Evolutionary conservation across 2,797 vertebrate species (phyloP).

Genomic region (Sebastes vulpes): DNA sequence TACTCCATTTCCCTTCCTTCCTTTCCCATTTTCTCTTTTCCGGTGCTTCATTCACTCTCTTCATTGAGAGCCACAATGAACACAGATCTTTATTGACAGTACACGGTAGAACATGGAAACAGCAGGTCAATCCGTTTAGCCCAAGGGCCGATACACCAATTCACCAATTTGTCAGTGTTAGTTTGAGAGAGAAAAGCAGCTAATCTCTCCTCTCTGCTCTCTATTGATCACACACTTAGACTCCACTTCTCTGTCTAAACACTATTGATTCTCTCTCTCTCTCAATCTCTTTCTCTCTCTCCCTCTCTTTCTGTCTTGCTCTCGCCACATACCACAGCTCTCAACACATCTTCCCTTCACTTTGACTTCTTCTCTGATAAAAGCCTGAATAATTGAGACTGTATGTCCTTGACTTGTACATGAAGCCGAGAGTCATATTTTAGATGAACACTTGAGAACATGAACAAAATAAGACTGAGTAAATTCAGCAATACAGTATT

Average conservation of each 20-base stretch:
- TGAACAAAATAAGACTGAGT: conserved; percentile 21
- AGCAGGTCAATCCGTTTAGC: conserved; percentile 88
- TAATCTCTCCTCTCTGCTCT: conserved; percentile 88
- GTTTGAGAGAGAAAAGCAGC: conserved; percentile 88
- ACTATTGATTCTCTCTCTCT: conserved; percentile 89
- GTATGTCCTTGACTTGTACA: conserved; percentile 5
- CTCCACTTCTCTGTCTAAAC: conserved; percentile 92
- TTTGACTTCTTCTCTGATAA: conserved; percentile 48
- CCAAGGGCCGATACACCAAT: conserved; percentile 87
- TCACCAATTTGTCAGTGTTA: conserved; percentile 89
- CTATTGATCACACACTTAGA: conserved; percentile 92
- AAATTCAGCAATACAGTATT: neutral
- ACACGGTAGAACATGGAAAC: conserved; percentile 85
- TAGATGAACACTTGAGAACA: conserved; percentile 1
- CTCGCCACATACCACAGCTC: conserved; percentile 68
- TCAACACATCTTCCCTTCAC: conserved; percentile 60
- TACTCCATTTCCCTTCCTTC: conserved; percentile 32
- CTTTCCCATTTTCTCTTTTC: conserved; percentile 27
- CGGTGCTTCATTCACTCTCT: conserved; percentile 70
- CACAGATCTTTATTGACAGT: conserved; percentile 87
- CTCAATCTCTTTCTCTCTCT: conserved; percentile 78
- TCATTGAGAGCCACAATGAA: conserved; percentile 79
- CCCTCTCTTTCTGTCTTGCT: conserved; percentile 59
- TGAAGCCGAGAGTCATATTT: conserved; percentile 18
- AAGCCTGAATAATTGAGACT: conserved; percentile 39